Evolutionary conservation across 2,113 vertebrate genomes (phyloP), one percentile per base, ranked within the genome.

Genomic region (Oenanthe melanoleuca): DNA sequence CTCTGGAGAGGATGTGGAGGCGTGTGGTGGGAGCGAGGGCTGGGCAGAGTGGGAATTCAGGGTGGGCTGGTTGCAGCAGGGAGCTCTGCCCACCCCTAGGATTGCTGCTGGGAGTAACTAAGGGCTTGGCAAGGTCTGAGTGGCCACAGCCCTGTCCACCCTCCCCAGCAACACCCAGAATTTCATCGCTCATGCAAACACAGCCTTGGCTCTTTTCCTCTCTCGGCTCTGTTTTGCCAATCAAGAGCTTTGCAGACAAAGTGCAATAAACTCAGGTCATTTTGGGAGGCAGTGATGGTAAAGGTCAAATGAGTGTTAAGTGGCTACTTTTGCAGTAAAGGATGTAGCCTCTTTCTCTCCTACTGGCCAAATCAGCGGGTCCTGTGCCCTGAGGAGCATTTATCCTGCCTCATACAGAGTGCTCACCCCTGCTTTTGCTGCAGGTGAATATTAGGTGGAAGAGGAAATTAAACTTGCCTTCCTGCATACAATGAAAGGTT

Each of bases 391-490:
- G 3, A 87, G 61, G 21, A 89, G 17, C 23, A 47, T 47, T 66
- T 91, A 19, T 66, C 8, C 38, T 78, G 64, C 25, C 53, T 85
- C 37, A 29, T 28, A 40, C 15, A 21, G 21, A 50, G 29, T 11
- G 14, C 34, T 86, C 40, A 31, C 38, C 70, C 28, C 44, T 88
- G 29, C 24, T 63, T 92, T 71, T 83, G 44, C 64, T 88, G 80
- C 86, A 37, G 42, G 50, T 57, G 83, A 81, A 56, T 52, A 11
- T 93, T 71, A 93, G 69, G 77, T 69, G 15, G 71, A 55, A 88
- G 47, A 89, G 38, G 78, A 94, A 94, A 95, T 95, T 92, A 91
- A 90, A 69, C 60, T 84, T 88, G 75, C 66, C 74, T 91, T 95
- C 89, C 78, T 65, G 38, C 66, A 61, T 26, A 57, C 90, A 95